A percentile compares a stretch with the other conserved stretches of the same genome.
Evolutionary conservation across 2,888 invertebrate genomes (phyloP).

Genomic region (Pyrrhosoma nymphula): DNA sequence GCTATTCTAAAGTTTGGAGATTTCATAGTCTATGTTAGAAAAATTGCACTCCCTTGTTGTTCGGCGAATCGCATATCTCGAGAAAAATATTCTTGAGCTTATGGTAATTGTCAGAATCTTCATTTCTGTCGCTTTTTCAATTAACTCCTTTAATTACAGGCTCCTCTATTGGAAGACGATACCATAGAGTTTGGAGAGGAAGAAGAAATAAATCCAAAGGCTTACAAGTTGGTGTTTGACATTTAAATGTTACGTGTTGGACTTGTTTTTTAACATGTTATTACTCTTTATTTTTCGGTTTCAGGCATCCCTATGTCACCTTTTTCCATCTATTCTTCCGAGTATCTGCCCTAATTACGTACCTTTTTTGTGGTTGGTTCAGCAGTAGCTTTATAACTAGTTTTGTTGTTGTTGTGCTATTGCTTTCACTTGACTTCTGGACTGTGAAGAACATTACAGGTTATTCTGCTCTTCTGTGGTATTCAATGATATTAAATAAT

Average conservation of each 20-base stretch:
- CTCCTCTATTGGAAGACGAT: constrained; percentile 90
- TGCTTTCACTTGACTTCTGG: constrained; percentile 99
- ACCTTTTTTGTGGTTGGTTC: constrained; percentile 94
- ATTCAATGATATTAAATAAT: not conserved
- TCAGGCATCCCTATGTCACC: constrained; percentile 94
- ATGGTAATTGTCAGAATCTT: not conserved
- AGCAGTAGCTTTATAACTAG: constrained; percentile 96
- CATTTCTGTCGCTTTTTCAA: not conserved
- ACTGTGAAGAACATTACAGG: constrained; percentile 97
- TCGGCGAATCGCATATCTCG: not conserved
- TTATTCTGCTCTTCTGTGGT: constrained; percentile 71
- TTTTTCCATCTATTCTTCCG: constrained; percentile 95
- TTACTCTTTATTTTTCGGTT: constrained; percentile 75
- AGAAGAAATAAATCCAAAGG: constrained; percentile 80
- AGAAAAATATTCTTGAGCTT: not conserved
- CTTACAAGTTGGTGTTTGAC: constrained; percentile 76
- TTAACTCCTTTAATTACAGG: constrained; percentile 80
- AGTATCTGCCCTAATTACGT: constrained; percentile 89
- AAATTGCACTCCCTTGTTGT: not conserved
- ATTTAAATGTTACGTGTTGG: constrained; percentile 71
- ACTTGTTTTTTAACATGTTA: constrained; percentile 35
- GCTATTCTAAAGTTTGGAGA: not conserved
- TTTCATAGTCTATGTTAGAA: not conserved
- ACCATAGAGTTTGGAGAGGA: constrained; percentile 93
- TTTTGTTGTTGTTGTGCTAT: constrained; percentile 93